Evolutionary conservation across 2,797 vertebrate species (phyloP).

Genomic region (Argya squamiceps): DNA sequence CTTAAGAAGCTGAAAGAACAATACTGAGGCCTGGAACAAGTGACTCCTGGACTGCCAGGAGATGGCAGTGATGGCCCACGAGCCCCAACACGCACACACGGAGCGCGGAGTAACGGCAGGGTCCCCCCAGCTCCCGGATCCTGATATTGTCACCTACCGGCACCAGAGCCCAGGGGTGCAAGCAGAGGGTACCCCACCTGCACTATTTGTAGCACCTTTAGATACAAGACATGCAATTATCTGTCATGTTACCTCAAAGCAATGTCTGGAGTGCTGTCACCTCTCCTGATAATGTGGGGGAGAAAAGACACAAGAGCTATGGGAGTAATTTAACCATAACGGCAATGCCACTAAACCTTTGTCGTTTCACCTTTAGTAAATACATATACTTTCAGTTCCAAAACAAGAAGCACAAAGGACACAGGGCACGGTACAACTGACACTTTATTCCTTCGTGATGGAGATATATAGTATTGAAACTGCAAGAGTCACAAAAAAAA

Average conservation of each 20-base stretch:
- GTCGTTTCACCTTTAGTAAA: not conserved
- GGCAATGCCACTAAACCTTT: not conserved
- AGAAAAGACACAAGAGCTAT: not conserved
- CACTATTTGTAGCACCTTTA: not conserved
- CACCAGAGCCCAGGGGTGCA: not conserved
- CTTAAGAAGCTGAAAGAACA: not conserved
- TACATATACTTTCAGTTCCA: not conserved
- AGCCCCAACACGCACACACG: rapidly evolving
- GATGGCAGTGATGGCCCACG: slow-evolving; percentile 32
- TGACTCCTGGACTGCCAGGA: not conserved
- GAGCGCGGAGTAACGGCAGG: not conserved
- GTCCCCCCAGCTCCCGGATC: not conserved
- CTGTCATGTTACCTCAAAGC: not conserved
- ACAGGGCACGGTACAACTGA: slow-evolving; percentile 61
- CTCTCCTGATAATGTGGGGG: not conserved
- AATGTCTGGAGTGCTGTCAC: not conserved
- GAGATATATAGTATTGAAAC: slow-evolving; percentile 66
- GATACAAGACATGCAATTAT: not conserved
- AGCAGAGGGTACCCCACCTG: not conserved
- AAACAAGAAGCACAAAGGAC: slow-evolving; percentile 39
- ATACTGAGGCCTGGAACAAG: not conserved
- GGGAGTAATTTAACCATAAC: not conserved
- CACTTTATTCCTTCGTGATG: slow-evolving; percentile 76
- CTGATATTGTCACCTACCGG: rapidly evolving
- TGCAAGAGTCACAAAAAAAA: slow-evolving; percentile 51